A percentile compares a stretch with the other conserved stretches of the same genome.
Evolutionary conservation across 2,113 vertebrate genomes (phyloP).

Genomic region (Rhabdomys dilectus): DNA sequence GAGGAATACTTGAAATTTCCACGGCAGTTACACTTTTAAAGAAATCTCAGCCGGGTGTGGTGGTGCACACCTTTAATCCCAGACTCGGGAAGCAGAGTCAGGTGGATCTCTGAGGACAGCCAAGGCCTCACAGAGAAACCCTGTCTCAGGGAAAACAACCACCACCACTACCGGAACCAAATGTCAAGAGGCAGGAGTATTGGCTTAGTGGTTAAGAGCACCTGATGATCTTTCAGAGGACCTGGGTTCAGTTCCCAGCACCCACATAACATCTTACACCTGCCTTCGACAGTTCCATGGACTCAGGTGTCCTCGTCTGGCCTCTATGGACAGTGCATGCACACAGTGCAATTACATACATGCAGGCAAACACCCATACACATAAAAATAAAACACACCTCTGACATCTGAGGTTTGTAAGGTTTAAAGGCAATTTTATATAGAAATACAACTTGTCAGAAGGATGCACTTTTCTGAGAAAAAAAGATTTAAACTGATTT

Average conservation of each 20-base stretch:
- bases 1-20: slow-evolving; percentile 18
- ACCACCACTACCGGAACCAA: not conserved
- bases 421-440: slow-evolving; percentile 54
- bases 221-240: not conserved
- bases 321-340: not conserved
- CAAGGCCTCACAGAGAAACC: not conserved
- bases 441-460: slow-evolving; percentile 39
- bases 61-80: not conserved
- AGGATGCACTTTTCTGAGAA: not conserved
- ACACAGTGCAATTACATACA: not conserved
- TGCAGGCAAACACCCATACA: not conserved
- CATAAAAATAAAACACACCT: not conserved
- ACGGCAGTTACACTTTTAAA: not conserved
- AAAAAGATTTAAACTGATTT: not conserved
- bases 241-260: not conserved
- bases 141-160: not conserved
- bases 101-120: not conserved
- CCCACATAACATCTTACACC: not conserved
- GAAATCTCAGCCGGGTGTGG: not conserved
- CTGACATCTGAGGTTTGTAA: not conserved
- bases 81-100: not conserved
- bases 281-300: not conserved
- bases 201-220: not conserved
- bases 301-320: not conserved
- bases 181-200: not conserved